Percentiles rank a stretch among this genome's conserved stretches.
Evolutionary conservation across 1,140 invertebrate species (phyloP).

Genomic region (Pemphigus obesinymphae): DNA sequence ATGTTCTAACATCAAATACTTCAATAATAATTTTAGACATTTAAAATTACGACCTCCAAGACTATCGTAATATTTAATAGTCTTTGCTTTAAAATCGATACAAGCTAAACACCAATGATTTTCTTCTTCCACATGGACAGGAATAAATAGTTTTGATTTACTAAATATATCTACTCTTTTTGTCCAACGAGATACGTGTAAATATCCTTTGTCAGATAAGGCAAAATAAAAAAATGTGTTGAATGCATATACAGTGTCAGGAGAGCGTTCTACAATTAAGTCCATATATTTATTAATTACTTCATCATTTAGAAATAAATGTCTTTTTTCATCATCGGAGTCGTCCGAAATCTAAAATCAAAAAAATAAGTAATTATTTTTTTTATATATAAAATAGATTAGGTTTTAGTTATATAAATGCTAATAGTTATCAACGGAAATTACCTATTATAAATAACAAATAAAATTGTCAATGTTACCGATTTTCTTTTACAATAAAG

Average conservation of each 20-base stretch:
- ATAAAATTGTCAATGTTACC: no score
- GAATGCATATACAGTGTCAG: constrained; percentile 10
- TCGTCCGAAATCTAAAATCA: background rate
- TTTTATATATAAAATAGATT: no score
- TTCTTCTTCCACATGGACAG: constrained; percentile 74
- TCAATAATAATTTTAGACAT: constrained; percentile 63
- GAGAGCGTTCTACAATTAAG: background rate
- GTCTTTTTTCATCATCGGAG: background rate
- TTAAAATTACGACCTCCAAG: constrained; percentile 75
- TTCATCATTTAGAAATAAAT: constrained; percentile 21
- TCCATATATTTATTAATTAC: constrained; percentile 27
- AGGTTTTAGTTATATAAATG: no score
- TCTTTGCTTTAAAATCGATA: constrained; percentile 74
- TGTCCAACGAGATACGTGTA: constrained; percentile 26
- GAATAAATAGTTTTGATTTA: constrained; percentile 77
- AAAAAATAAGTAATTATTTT: background rate
- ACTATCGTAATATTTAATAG: constrained; percentile 85
- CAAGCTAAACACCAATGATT: constrained; percentile 95
- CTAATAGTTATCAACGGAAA: no score
- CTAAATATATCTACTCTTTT: constrained; percentile 72
- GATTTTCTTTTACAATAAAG: no score
- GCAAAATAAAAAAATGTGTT: constrained; percentile 24
- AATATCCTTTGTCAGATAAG: constrained; percentile 8
- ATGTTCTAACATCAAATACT: constrained; percentile 80
- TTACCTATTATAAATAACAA: no score